Evolutionary conservation across 2,113 vertebrate species (phyloP).

Genomic region (Takifugu bimaculatus): DNA sequence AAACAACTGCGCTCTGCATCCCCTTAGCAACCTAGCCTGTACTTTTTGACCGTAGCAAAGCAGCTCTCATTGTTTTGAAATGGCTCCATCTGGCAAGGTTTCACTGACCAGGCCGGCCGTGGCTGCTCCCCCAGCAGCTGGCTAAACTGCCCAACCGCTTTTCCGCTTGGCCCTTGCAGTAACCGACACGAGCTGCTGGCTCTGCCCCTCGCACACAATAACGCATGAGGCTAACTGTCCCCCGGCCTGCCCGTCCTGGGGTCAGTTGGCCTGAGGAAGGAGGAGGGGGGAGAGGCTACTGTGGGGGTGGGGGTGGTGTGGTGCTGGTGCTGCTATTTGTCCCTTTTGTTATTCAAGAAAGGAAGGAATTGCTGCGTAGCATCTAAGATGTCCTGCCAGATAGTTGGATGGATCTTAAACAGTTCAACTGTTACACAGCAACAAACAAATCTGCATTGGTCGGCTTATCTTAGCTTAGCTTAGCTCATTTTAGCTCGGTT

Average conservation of each 20-base stretch:
- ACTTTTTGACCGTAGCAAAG: conserved; percentile 34
- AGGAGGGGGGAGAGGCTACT: conserved; percentile 19
- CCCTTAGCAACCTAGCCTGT: conserved; percentile 15
- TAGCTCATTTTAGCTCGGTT: not conserved
- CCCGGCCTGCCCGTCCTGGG: conserved; percentile 46
- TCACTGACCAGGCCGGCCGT: conserved; percentile 64
- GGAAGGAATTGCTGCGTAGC: conserved; percentile 28
- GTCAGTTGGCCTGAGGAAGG: conserved; percentile 62
- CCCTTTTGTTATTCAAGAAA: conserved; percentile 49
- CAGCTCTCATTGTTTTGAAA: conserved; percentile 67
- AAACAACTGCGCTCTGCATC: conserved; percentile 8
- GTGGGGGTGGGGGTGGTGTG: conserved; percentile 32
- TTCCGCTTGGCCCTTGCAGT: conserved; percentile 53
- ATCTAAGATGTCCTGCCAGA: not conserved
- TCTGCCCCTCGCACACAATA: conserved; percentile 43
- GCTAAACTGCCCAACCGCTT: conserved; percentile 76
- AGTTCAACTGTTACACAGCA: not conserved
- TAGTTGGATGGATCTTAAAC: not conserved
- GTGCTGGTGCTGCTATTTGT: conserved; percentile 46
- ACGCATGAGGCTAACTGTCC: conserved; percentile 58
- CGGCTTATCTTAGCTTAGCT: not conserved
- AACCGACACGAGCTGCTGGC: conserved; percentile 64
- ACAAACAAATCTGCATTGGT: not conserved
- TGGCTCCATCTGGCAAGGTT: conserved; percentile 73
- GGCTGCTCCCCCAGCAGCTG: conserved; percentile 67